These are phyloP conservation scores for Acanthoscelides obtectus DNA, from an alignment of 2,888 invertebrate species.

Conservation along the genomic window DNA sequence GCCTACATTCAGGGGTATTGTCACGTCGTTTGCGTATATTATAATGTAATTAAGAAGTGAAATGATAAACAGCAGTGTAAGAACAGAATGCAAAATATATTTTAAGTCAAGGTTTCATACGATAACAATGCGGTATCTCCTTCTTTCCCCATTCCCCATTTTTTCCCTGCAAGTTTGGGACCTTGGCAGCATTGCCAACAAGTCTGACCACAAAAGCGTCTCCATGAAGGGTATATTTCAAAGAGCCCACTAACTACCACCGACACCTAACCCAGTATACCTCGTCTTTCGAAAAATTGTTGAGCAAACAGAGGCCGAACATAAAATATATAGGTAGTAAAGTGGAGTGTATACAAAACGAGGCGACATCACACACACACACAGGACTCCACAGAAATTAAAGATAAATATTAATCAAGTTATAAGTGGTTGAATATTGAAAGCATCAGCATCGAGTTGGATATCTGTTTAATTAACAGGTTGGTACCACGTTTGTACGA, in stretches of 20 bases:
- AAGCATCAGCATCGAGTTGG: slow-evolving; percentile 20
- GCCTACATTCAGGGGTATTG: no score
- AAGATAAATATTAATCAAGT: slow-evolving; percentile 43
- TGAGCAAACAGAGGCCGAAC: neutral
- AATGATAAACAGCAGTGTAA: no score
- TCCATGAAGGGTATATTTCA: neutral
- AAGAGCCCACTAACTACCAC: neutral
- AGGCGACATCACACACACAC: slow-evolving; percentile 3
- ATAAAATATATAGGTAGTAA: neutral
- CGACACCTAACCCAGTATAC: neutral
- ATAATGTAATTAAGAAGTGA: no score
- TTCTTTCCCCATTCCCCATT: no score
- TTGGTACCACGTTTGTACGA: no score
- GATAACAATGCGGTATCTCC: no score
- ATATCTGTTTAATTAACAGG: slow-evolving; percentile 49
- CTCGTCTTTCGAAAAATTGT: neutral
- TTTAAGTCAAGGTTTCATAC: no score
- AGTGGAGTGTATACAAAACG: neutral
- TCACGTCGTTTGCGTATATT: no score
- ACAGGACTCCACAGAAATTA: slow-evolving; percentile 21
- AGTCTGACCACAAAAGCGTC: no score
- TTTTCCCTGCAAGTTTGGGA: no score
- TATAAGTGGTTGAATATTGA: slow-evolving; percentile 41
- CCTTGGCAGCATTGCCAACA: no score
- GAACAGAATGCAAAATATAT: no score